Conservation (phyloP, 2,113 vertebrate genomes). For the Macquaria australasica region DNA sequence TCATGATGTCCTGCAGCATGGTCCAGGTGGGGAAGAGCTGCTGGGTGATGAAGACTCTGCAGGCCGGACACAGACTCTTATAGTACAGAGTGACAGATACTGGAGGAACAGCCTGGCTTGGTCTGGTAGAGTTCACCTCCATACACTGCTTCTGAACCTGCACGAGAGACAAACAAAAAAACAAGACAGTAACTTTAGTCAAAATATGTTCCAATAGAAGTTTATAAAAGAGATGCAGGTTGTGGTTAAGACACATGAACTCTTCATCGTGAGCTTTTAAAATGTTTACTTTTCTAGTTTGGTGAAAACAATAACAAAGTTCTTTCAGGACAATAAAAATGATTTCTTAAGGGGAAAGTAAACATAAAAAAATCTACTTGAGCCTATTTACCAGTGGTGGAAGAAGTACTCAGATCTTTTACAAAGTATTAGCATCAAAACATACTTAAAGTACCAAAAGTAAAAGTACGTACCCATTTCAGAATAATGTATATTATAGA, state of each 20-base stretch:
- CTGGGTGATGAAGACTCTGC: slow-evolving; percentile 83
- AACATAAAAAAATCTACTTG: neutral
- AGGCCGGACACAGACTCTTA: slow-evolving; percentile 88
- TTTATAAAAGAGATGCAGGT: neutral
- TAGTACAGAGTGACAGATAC: slow-evolving; percentile 90
- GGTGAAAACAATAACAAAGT: neutral
- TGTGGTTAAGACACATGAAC: neutral
- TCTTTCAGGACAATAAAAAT: neutral
- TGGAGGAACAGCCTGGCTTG: neutral
- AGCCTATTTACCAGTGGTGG: neutral
- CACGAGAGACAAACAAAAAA: neutral
- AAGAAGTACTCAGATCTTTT: no score
- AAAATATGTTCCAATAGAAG: neutral
- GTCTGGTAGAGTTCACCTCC: slow-evolving; percentile 66
- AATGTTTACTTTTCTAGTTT: neutral
- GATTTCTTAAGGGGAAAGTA: neutral
- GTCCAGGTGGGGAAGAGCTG: slow-evolving; percentile 91
- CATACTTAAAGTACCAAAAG: no score
- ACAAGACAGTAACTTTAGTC: neutral
- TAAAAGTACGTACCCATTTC: no score
- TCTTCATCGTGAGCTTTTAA: no score
- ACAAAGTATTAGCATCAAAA: no score
- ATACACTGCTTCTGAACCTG: slow-evolving; percentile 85
- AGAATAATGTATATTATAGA: no score
- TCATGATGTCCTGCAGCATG: slow-evolving; percentile 86